These are phyloP conservation scores for Bungarus multicinctus DNA, from an alignment of 2,113 vertebrate genomes.

Conservation along the genomic window DNA sequence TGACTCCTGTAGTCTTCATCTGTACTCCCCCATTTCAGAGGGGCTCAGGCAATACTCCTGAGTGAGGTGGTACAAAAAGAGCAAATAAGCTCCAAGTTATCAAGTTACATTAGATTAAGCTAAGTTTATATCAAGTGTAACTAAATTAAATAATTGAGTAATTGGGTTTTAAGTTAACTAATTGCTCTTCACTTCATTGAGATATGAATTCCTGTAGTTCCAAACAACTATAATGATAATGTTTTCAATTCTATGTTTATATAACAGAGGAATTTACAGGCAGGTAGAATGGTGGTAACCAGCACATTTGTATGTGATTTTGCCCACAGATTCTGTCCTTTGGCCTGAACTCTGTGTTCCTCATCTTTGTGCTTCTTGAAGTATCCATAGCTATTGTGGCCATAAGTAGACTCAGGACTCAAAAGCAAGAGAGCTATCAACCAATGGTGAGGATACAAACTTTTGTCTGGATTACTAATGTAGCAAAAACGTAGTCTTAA, in stretches of 20 bases:
- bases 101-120: not conserved
- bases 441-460: conserved; percentile 38
- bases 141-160: not conserved
- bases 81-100: not conserved
- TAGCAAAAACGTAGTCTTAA: not conserved
- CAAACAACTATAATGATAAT: not conserved
- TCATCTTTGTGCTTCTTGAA: conserved; percentile 40
- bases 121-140: not conserved
- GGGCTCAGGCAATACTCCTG: not conserved
- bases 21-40: not conserved
- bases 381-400: conserved; percentile 24
- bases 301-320: accelerated
- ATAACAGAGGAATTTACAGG: not conserved
- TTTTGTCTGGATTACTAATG: not conserved
- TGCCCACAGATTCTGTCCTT: conserved; percentile 3
- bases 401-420: accelerated
- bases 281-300: not conserved
- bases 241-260: not conserved
- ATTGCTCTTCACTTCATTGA: not conserved
- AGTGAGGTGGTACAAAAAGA: not conserved
- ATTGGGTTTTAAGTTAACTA: not conserved
- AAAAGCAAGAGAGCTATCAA: conserved; percentile 12
- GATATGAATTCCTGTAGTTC: not conserved
- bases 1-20: not conserved
- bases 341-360: not conserved